phyloP scores from a whole-genome alignment of 1,140 invertebrate species.

The Neotoxoptera formosana region DNA sequence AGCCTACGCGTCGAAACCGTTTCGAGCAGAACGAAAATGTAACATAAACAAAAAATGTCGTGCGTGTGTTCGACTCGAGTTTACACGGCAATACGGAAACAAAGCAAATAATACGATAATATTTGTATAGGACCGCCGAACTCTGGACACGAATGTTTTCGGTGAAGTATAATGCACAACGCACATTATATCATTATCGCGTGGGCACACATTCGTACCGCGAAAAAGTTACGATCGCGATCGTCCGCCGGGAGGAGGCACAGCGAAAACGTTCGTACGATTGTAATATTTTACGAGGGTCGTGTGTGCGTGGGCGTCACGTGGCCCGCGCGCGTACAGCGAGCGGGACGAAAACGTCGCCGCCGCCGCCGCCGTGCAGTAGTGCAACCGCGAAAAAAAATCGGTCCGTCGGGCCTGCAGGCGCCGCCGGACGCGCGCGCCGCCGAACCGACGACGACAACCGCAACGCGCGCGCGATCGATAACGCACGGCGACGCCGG shows the following conservation, averaged over 20 bases:
- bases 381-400: constrained; percentile 22
- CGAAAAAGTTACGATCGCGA: neutral
- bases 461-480: constrained; percentile 39
- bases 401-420: neutral
- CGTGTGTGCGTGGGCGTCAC: neutral
- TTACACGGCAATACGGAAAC: too few species aligned
- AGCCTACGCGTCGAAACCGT: too few species aligned
- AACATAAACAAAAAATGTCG: too few species aligned
- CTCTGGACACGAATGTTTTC: neutral
- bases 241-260: too few species aligned
- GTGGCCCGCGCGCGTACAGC: neutral
- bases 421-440: neutral
- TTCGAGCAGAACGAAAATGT: too few species aligned
- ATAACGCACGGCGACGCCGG: constrained; percentile 36
- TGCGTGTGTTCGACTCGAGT: too few species aligned
- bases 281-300: neutral
- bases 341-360: neutral
- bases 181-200: neutral
- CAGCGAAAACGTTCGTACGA: neutral
- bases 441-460: constrained; percentile 16
- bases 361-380: neutral
- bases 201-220: neutral
- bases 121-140: neutral
- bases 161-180: neutral
- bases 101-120: too few species aligned